phyloP scores from a whole-genome alignment of 2,113 vertebrate genomes.

The Ginglymostoma cirratum region DNA sequence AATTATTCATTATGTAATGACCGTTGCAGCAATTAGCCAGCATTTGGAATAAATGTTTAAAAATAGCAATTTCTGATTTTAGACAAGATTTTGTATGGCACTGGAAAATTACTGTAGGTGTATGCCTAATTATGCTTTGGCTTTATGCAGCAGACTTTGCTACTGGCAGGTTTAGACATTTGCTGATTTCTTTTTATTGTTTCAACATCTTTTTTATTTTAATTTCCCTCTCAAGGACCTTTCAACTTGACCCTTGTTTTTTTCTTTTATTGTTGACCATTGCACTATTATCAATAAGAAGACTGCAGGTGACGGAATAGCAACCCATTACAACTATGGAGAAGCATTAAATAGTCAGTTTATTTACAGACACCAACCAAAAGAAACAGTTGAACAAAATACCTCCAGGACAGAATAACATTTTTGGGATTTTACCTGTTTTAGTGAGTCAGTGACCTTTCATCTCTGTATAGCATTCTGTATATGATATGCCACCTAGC shows the following conservation, averaged over 20 bases:
- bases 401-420: not conserved
- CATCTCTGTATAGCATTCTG: not conserved
- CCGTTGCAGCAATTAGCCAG: conserved; percentile 77
- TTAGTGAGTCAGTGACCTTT: not conserved
- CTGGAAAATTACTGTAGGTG: conserved; percentile 72
- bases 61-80: conserved; percentile 78
- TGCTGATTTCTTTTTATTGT: conserved; percentile 74
- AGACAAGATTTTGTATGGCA: conserved; percentile 73
- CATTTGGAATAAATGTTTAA: conserved; percentile 78
- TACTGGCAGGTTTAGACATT: conserved; percentile 69
- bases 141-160: conserved; percentile 65
- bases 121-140: conserved; percentile 68
- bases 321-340: conserved; percentile 21
- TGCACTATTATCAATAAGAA: conserved; percentile 18
- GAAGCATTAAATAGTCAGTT: conserved; percentile 12
- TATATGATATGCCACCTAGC: not conserved
- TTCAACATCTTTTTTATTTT: conserved; percentile 76
- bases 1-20: conserved; percentile 78
- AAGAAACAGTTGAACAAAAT: not conserved
- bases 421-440: not conserved
- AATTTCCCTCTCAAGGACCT: conserved; percentile 64
- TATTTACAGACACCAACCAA: conserved; percentile 17
- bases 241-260: conserved; percentile 64
- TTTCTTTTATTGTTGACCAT: conserved; percentile 34
- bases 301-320: conserved; percentile 13